Evolutionary conservation across 1,140 invertebrate genomes (phyloP), one percentile per base, ranked within the genome.

Genomic region (Drosophila leontia): DNA sequence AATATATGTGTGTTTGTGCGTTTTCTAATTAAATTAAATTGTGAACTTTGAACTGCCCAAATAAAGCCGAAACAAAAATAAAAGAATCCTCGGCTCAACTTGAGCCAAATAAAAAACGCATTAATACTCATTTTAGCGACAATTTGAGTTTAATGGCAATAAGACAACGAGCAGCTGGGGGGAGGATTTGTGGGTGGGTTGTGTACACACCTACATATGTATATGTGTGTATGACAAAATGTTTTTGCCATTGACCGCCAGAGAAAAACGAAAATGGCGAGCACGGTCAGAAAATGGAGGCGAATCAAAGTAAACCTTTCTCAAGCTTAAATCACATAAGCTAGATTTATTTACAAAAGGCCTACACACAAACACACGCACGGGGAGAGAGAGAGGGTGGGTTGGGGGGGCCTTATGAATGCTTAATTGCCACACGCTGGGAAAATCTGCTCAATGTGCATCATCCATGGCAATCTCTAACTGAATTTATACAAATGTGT

Each of bases 401-500:
- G 7, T 8, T 7, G 13, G 19, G 17, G 35, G 23, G 35, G 19
- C 23, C 17, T 56, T 61, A 37, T 65, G 39, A 58, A 53, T 72
- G 51, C 85, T 60, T 90, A 90, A 90, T 90, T 90, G 85, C 85
- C 82, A 71, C 85, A 90, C 74, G 78, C 85, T 90, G 82, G 47
- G 69, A 74, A 82, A 78, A 80, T 63, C 69, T 74, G 42, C 59
- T 78, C 64, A 75, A 68, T 80, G 61, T 61, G 42, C 47, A 53
- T 57, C 61, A 62, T 56, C 19, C 53, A 11, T 56, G 53, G 53
- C 53, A 56, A 62, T 77, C 80, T 78, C 85, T 90, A 85, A 90
- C 75, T 75, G 80, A 88, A 90, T 91, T 90, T 90, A 85, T 85
- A 90, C 85, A 90, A 90, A 85, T 90, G 75, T 90, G 85, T 90